A percentile compares a stretch with the other conserved stretches of the same genome.
Evolutionary conservation across 2,888 invertebrate species (phyloP).

Genomic region (Archips xylosteana): DNA sequence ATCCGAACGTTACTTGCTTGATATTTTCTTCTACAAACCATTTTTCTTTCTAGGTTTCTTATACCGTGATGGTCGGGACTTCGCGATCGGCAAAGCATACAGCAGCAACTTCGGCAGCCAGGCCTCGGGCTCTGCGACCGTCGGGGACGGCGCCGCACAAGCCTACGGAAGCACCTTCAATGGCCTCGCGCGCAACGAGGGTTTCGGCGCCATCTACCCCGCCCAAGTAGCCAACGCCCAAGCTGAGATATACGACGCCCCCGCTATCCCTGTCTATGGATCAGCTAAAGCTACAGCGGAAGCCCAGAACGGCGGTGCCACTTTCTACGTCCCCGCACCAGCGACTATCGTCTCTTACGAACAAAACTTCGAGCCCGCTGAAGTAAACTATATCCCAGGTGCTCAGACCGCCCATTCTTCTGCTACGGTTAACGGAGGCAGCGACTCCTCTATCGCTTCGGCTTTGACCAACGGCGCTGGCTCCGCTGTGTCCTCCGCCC

Average conservation of each 20-base stretch:
- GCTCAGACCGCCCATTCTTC: constrained; percentile 62
- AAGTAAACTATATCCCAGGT: constrained; percentile 52
- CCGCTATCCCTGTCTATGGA: constrained; percentile 49
- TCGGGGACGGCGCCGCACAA: constrained; percentile 56
- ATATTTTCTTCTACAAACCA: neutral
- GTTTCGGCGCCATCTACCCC: constrained; percentile 55
- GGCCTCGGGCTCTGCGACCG: constrained; percentile 64
- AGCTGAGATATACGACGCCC: constrained; percentile 57
- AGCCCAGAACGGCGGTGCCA: constrained; percentile 55
- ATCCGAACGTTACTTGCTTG: neutral
- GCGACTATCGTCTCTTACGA: constrained; percentile 70
- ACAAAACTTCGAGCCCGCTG: constrained; percentile 67
- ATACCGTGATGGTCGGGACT: constrained; percentile 72
- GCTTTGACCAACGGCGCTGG: constrained; percentile 63
- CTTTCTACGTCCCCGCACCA: constrained; percentile 67
- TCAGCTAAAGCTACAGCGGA: constrained; percentile 53
- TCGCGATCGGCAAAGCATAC: constrained; percentile 64
- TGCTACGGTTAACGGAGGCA: constrained; percentile 59
- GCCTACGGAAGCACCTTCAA: constrained; percentile 59
- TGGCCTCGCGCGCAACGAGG: constrained; percentile 57
- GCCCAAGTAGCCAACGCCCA: constrained; percentile 59
- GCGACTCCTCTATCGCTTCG: constrained; percentile 62
- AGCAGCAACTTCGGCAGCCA: constrained; percentile 58
- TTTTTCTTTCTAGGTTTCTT: constrained; percentile 56
- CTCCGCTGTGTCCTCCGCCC: constrained; percentile 64